Conservation (phyloP, 2,113 vertebrate genomes). For the Zapornia atra region DNA sequence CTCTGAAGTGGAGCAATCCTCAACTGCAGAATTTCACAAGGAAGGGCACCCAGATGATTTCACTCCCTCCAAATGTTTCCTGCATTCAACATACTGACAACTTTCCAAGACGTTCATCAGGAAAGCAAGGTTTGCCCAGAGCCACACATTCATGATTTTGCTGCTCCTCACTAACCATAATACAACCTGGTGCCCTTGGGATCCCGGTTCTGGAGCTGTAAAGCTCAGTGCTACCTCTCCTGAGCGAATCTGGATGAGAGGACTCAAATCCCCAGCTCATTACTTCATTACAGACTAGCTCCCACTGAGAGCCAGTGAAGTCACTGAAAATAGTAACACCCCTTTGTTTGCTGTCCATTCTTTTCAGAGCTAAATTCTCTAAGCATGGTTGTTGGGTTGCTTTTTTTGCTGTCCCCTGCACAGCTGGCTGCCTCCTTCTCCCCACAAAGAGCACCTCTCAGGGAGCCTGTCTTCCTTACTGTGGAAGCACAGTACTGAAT, state of each 20-base stretch:
- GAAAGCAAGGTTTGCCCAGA: neutral
- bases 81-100: neutral
- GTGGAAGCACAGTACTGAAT: neutral
- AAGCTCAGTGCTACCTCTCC: neutral
- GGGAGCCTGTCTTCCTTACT: neutral
- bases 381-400: neutral
- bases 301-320: neutral
- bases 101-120: neutral
- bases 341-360: neutral
- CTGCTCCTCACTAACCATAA: neutral
- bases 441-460: neutral
- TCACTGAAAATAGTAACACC: neutral
- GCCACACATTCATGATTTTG: neutral
- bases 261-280: neutral
- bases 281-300: neutral
- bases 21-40: neutral
- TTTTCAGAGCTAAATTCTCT: neutral
- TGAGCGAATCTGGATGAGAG: neutral
- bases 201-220: neutral
- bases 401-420: neutral
- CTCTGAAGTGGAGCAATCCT: neutral
- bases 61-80: neutral
- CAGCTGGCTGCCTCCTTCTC: neutral
- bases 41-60: neutral
- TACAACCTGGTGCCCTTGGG: neutral